Evolutionary conservation across 2,888 invertebrate genomes (phyloP).

Genomic region (Epiblema foenella): DNA sequence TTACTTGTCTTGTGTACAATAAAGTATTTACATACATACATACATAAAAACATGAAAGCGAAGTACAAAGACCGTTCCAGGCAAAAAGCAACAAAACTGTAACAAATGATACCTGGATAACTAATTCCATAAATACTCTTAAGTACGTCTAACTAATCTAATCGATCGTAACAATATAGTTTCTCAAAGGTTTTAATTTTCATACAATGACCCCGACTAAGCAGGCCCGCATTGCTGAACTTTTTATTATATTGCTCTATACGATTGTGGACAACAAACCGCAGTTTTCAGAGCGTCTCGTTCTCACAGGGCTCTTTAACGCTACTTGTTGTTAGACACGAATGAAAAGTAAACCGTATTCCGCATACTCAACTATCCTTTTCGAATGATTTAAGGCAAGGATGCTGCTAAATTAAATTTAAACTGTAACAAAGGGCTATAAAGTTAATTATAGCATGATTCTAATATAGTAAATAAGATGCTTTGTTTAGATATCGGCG

Average conservation of each 20-base stretch:
- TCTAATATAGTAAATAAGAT: slow-evolving; percentile 47
- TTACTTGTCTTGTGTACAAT: too few relatives aligned
- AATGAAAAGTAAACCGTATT: slow-evolving; percentile 48
- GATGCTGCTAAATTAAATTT: slow-evolving; percentile 33
- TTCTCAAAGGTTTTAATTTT: slow-evolving; percentile 52
- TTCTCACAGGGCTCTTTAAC: slow-evolving; percentile 65
- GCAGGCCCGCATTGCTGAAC: slow-evolving; percentile 48
- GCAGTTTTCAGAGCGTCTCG: slow-evolving; percentile 66
- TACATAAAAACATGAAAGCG: neutral
- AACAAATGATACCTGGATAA: slow-evolving; percentile 7
- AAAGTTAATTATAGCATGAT: slow-evolving; percentile 51
- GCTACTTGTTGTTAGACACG: slow-evolving; percentile 37
- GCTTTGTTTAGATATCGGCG: slow-evolving; percentile 48
- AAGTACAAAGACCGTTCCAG: neutral
- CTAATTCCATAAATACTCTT: slow-evolving; percentile 15
- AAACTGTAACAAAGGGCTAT: slow-evolving; percentile 46
- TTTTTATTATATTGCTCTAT: slow-evolving; percentile 49
- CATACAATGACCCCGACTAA: slow-evolving; percentile 50
- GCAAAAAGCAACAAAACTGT: slow-evolving; percentile 1
- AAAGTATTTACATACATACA: too few relatives aligned
- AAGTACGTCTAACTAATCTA: too few relatives aligned
- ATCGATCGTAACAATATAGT: slow-evolving; percentile 46
- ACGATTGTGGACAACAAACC: slow-evolving; percentile 55
- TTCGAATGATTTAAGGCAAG: slow-evolving; percentile 35
- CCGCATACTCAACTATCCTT: slow-evolving; percentile 46